phyloP scores from a whole-genome alignment of 2,113 vertebrate species.

The Equus przewalskii region DNA sequence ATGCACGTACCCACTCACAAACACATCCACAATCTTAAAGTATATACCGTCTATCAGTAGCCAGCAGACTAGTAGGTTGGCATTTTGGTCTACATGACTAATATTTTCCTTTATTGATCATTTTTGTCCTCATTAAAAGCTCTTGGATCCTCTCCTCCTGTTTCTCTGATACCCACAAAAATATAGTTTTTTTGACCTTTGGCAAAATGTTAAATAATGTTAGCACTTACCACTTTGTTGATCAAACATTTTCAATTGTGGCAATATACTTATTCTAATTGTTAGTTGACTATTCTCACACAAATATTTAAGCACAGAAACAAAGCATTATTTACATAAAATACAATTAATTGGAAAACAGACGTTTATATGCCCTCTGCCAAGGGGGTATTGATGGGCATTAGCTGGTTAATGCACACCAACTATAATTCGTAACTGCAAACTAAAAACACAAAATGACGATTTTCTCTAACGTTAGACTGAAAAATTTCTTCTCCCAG shows the following conservation, averaged over 20 bases:
- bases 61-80: background rate
- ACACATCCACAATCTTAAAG: background rate
- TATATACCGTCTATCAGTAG: background rate
- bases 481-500: background rate
- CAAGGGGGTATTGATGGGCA: background rate
- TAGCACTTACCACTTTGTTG: constrained; percentile 10
- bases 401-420: background rate
- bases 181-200: background rate
- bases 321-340: background rate
- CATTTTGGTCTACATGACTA: background rate
- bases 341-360: background rate
- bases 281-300: background rate
- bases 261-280: background rate
- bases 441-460: background rate
- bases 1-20: background rate
- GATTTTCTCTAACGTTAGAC: background rate
- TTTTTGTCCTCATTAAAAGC: background rate
- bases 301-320: background rate
- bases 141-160: background rate
- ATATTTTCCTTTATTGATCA: background rate
- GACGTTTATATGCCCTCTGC: background rate
- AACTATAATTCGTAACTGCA: background rate
- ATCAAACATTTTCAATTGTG: background rate
- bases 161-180: background rate
- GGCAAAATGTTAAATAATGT: background rate